phyloP scores from a whole-genome alignment of 64 coral and sea anemone genomes.

The Orbicella faveolata region DNA sequence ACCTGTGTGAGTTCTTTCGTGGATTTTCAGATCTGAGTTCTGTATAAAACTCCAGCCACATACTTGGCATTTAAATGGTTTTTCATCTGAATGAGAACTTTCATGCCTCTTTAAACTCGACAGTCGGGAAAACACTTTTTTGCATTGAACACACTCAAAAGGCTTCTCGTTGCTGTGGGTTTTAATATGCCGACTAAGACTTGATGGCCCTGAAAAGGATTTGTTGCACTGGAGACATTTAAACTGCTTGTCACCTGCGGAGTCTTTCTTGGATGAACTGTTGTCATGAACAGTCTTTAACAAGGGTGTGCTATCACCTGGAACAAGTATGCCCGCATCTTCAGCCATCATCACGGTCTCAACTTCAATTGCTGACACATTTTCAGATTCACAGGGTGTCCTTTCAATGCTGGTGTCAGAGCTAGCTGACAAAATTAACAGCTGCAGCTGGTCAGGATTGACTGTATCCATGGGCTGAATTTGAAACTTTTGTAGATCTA shows the following conservation, averaged over 20 bases:
- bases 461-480: conserved; percentile 31
- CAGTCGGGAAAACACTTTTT: conserved; percentile 9
- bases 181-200: conserved; percentile 28
- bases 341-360: not conserved
- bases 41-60: conserved; percentile 28
- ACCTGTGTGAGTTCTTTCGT: conserved; percentile 50
- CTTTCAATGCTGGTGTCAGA: not conserved
- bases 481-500: conserved; percentile 41
- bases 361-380: not conserved
- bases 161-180: conserved; percentile 33
- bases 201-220: not conserved
- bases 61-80: conserved; percentile 34
- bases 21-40: conserved; percentile 40
- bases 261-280: not conserved
- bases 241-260: not conserved
- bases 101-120: conserved; percentile 29
- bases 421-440: conserved; percentile 15
- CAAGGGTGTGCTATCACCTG: not conserved
- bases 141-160: conserved; percentile 7
- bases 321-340: not conserved
- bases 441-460: conserved; percentile 14
- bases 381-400: not conserved
- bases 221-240: conserved; percentile 29
- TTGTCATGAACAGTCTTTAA: not conserved
- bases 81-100: conserved; percentile 20